Conservation (phyloP, 2,113 vertebrate species). For the Bos taurus region ARS-UCD2.0 NC_037348.1:64875501-64876000, state of each 20-base stretch:
- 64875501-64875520: neutral
- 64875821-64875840: neutral
- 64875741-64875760: neutral
- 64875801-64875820: neutral
- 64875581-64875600: neutral
- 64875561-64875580: neutral
- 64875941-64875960: neutral
- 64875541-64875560: neutral
- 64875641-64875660: neutral
- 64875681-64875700: neutral
- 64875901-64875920: neutral
- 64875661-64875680: neutral
- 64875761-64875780: neutral
- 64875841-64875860: neutral
- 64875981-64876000: neutral
- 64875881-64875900: neutral
- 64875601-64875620: neutral
- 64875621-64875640: neutral
- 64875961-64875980: neutral
- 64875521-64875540: neutral
- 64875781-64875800: neutral
- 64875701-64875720: neutral
- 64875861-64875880: fast-evolving
- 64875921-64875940: neutral
- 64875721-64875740: neutral